A percentile compares a stretch with the other conserved stretches of the same genome.
phyloP scores from a whole-genome alignment of 2,888 invertebrate genomes.

The Hypselothyrea guttata region DNA sequence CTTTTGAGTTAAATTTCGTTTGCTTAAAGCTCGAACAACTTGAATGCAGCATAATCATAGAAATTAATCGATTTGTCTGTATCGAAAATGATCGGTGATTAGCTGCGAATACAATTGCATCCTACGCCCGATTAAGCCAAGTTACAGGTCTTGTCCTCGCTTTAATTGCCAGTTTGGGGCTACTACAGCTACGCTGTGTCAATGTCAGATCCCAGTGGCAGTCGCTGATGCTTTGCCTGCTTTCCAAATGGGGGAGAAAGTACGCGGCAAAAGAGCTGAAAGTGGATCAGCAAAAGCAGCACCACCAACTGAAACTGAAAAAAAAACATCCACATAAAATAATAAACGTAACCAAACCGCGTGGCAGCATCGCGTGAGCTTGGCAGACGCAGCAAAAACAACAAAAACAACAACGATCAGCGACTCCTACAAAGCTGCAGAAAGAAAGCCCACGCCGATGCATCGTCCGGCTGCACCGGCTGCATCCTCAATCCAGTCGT shows the following conservation, averaged over 20 bases:
- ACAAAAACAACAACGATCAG: conserved; percentile 12
- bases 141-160: conserved; percentile 25
- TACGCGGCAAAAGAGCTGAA: conserved; percentile 72
- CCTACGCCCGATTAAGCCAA: background rate
- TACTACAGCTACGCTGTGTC: conserved; percentile 22
- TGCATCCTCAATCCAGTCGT: conserved; percentile 9
- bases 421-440: conserved; percentile 66
- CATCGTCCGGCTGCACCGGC: conserved; percentile 39
- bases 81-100: too few species aligned
- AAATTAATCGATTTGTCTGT: too few species aligned
- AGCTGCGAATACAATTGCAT: too few species aligned
- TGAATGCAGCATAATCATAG: too few species aligned
- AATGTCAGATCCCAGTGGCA: conserved; percentile 36
- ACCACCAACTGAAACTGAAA: conserved; percentile 5
- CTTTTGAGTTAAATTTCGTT: too few species aligned
- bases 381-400: conserved; percentile 43
- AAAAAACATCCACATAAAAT: conserved; percentile 48
- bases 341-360: conserved; percentile 78
- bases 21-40: too few species aligned
- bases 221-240: conserved; percentile 53
- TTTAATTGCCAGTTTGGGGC: background rate
- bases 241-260: conserved; percentile 77
- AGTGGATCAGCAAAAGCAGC: conserved; percentile 68
- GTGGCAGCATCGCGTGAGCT: conserved; percentile 75
- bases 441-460: conserved; percentile 70